These are phyloP conservation scores for Pipistrellus pipistrellus DNA, from an alignment of 2,797 vertebrate genomes.

Conservation along the genomic window DNA sequence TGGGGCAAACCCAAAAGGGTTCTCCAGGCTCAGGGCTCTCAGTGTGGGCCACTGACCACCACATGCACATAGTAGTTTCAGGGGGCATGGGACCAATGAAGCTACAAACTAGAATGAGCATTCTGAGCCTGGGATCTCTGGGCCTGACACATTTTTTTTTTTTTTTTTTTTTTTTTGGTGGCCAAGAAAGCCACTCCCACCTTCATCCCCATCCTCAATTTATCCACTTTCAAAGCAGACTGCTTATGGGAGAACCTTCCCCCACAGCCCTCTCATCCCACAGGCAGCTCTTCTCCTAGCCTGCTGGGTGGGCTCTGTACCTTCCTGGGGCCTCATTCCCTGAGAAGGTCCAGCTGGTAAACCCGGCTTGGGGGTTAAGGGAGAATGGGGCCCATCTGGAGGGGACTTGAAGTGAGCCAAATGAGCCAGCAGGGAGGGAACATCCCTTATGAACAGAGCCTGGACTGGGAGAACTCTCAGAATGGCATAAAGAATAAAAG, in stretches of 20 bases:
- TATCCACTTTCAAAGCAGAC: constrained; percentile 61
- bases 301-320: constrained; percentile 79
- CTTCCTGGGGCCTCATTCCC: constrained; percentile 72
- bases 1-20: background rate
- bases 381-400: constrained; percentile 80
- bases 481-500: constrained; percentile 36
- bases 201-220: constrained; percentile 23
- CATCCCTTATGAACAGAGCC: constrained; percentile 58
- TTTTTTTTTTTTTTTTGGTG: background rate
- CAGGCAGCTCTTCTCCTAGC: constrained; percentile 75
- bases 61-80: background rate
- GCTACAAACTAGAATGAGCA: background rate
- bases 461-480: constrained; percentile 14
- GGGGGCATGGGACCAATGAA: background rate
- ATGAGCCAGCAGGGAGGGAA: constrained; percentile 54
- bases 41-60: background rate
- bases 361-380: constrained; percentile 72
- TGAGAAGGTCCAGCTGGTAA: constrained; percentile 80
- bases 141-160: background rate
- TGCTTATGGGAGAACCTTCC: background rate
- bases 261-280: constrained; percentile 20
- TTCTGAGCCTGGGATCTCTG: background rate
- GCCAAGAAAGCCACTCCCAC: constrained; percentile 37
- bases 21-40: background rate
- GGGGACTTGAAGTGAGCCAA: constrained; percentile 56